Conservation (phyloP, 2,888 invertebrate species). For the Drosophila anomalipes region DNA sequence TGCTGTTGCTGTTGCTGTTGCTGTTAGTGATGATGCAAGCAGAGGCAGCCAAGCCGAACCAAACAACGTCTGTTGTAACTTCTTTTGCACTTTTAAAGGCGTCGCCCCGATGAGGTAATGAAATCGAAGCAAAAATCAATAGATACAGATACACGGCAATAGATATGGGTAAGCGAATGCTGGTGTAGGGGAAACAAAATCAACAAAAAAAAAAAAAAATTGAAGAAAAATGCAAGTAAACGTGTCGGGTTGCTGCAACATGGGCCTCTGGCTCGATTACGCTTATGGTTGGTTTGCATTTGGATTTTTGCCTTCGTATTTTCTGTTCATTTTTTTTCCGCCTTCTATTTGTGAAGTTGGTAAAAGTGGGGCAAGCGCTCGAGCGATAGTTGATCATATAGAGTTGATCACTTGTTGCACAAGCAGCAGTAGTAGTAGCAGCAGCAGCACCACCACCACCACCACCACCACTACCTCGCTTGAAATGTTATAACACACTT, state of each 20-base stretch:
- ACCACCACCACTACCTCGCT: constrained; percentile 5
- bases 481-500: constrained; percentile 66
- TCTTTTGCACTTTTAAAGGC: constrained; percentile 68
- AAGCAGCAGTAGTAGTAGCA: constrained; percentile 40
- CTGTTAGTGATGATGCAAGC: constrained; percentile 8
- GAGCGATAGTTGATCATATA: constrained; percentile 69
- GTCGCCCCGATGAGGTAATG: constrained; percentile 76
- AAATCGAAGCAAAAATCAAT: constrained; percentile 63
- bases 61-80: constrained; percentile 61
- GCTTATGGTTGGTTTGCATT: constrained; percentile 60
- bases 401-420: constrained; percentile 67
- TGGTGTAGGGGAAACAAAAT: constrained; percentile 2
- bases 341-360: constrained; percentile 34
- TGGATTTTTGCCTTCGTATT: constrained; percentile 42
- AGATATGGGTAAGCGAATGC: constrained; percentile 29
- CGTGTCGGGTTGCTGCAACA: constrained; percentile 65
- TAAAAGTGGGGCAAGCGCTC: constrained; percentile 73
- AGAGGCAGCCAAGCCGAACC: constrained; percentile 61
- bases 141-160: constrained; percentile 45
- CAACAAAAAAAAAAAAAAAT: constrained; percentile 14
- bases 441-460: neutral
- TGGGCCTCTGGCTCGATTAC: constrained; percentile 50
- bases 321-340: constrained; percentile 29
- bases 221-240: constrained; percentile 64
- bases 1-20: neutral